These are phyloP conservation scores for Sminthurinus aureus DNA, from an alignment of 2,888 invertebrate genomes.

Conservation along the genomic window DNA sequence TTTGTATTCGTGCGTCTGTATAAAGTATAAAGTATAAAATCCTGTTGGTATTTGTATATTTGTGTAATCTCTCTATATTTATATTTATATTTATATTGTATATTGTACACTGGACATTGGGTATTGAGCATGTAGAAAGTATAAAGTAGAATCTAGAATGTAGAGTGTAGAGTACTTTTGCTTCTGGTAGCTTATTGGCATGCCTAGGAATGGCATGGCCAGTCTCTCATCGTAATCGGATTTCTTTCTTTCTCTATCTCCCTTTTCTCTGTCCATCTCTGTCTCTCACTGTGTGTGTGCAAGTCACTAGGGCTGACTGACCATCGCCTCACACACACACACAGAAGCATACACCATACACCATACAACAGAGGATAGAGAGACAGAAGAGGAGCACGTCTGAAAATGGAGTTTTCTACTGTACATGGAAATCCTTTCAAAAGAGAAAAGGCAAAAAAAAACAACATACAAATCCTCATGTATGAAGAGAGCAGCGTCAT, in stretches of 20 bases:
- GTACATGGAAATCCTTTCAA: conserved; percentile 46
- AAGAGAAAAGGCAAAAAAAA: conserved; percentile 31
- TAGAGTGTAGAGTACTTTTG: not conserved
- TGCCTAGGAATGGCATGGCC: conserved; percentile 5
- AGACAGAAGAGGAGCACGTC: conserved; percentile 11
- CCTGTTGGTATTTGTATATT: not conserved
- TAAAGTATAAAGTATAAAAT: not conserved
- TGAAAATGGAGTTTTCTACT: conserved; percentile 40
- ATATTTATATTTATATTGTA: not conserved
- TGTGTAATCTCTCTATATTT: not conserved
- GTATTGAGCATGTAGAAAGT: not conserved
- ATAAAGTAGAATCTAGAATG: not conserved
- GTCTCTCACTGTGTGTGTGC: not conserved
- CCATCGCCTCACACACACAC: conserved; percentile 13
- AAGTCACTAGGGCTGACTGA: conserved; percentile 26
- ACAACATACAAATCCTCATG: conserved; percentile 34
- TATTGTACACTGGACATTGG: not conserved
- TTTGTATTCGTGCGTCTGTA: too few relatives aligned
- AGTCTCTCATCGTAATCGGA: conserved; percentile 39
- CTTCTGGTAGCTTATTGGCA: conserved; percentile 13
- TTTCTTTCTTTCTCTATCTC: conserved; percentile 30
- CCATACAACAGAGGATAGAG: not conserved
- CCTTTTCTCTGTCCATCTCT: conserved; percentile 5
- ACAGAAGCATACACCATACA: not conserved
- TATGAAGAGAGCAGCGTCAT: conserved; percentile 41